A percentile compares a stretch with the other conserved stretches of the same genome.
These are phyloP conservation scores for Clarias fuscus DNA, from an alignment of 2,797 vertebrate species.

Conservation along the genomic window DNA sequence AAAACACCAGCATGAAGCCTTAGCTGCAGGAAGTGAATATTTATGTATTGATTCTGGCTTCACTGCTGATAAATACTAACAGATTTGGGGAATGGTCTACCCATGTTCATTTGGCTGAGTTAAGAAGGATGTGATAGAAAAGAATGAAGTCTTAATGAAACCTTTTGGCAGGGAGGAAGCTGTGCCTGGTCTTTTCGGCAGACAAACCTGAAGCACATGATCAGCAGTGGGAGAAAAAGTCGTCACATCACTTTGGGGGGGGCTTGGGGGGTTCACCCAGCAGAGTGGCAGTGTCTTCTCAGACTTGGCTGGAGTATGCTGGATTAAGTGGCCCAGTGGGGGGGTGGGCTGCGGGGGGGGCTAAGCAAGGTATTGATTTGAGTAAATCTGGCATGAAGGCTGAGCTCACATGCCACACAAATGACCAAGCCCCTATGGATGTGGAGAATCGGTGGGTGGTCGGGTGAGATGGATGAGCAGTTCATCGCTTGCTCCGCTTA, in stretches of 20 bases:
- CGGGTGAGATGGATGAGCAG: constrained; percentile 67
- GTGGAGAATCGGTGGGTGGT: constrained; percentile 62
- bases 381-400: constrained; percentile 72
- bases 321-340: constrained; percentile 65
- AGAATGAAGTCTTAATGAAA: constrained; percentile 69
- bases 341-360: too few relatives aligned
- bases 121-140: constrained; percentile 66
- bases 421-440: constrained; percentile 74
- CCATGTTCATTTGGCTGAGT: constrained; percentile 39
- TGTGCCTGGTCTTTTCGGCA: constrained; percentile 65
- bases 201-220: constrained; percentile 71
- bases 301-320: constrained; percentile 57
- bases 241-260: constrained; percentile 59
- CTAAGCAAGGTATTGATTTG: constrained; percentile 68
- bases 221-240: constrained; percentile 56
- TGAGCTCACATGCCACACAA: constrained; percentile 70
- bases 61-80: constrained; percentile 35
- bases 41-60: constrained; percentile 29
- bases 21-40: constrained; percentile 48
- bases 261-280: constrained; percentile 28
- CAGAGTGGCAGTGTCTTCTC: constrained; percentile 44
- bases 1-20: constrained; percentile 61
- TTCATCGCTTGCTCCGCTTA: constrained; percentile 66
- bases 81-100: constrained; percentile 12
- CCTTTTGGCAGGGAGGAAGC: constrained; percentile 62